Evolutionary conservation across 2,797 vertebrate species (phyloP).

Genomic region (Brachymystax lenok): DNA sequence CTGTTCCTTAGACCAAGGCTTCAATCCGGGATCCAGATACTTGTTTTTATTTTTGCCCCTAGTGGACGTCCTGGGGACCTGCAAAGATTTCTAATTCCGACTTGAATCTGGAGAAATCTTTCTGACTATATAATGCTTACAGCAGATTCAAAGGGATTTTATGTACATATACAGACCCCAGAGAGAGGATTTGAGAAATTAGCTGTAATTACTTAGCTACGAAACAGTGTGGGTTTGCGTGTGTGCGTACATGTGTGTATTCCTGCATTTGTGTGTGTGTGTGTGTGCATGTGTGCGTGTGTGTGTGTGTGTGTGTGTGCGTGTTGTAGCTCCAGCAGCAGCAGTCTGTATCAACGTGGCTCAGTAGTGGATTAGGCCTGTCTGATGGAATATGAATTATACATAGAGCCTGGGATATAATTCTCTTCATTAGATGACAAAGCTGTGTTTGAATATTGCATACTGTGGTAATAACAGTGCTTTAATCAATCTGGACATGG

Average conservation of each 20-base stretch:
- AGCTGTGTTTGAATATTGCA: constrained; percentile 75
- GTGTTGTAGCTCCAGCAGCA: constrained; percentile 36
- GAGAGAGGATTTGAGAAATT: neutral
- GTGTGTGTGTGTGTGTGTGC: neutral
- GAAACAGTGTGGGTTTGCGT: neutral
- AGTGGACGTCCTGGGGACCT: too few species aligned
- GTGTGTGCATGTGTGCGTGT: neutral
- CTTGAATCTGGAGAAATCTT: too few species aligned
- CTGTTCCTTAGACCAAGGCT: too few species aligned
- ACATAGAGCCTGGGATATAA: constrained; percentile 71
- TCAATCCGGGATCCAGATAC: too few species aligned
- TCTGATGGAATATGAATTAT: constrained; percentile 68
- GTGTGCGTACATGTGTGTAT: neutral
- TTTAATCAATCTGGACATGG: constrained; percentile 63
- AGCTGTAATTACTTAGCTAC: neutral
- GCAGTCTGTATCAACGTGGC: constrained; percentile 57
- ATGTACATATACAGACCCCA: neutral
- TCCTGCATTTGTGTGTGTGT: neutral
- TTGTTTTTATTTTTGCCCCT: too few species aligned
- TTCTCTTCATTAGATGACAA: constrained; percentile 77
- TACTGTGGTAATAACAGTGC: constrained; percentile 72
- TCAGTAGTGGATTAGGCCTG: constrained; percentile 65
- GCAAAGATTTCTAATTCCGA: too few species aligned
- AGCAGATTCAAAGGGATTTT: neutral
- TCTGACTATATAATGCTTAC: neutral